Evolutionary conservation across 2,888 invertebrate genomes (phyloP).

Genomic region (Cistogaster globosa): DNA sequence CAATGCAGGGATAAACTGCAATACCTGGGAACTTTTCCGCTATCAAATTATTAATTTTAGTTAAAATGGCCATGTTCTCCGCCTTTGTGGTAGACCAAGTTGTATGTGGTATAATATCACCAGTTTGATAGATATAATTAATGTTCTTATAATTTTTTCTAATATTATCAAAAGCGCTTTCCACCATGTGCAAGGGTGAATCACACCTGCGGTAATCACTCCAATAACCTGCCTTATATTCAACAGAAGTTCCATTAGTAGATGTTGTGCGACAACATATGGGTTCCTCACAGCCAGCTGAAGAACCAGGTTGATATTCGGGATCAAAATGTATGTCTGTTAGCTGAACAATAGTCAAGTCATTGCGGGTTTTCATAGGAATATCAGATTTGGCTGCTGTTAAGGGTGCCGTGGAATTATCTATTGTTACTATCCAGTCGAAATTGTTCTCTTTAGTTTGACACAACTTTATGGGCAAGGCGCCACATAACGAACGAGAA

Average conservation of each 20-base stretch:
- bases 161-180: conserved; percentile 87
- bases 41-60: conserved; percentile 84
- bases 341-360: conserved; percentile 78
- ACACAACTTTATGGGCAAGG: conserved; percentile 79
- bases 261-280: conserved; percentile 87
- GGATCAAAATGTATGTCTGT: conserved; percentile 91
- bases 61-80: conserved; percentile 86
- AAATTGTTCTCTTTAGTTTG: conserved; percentile 75
- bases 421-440: conserved; percentile 76
- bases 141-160: conserved; percentile 85
- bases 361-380: conserved; percentile 74
- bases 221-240: conserved; percentile 88
- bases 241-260: conserved; percentile 37
- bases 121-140: conserved; percentile 91
- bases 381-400: conserved; percentile 76
- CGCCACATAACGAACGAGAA: conserved; percentile 82
- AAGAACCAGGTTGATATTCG: conserved; percentile 87
- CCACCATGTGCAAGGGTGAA: conserved; percentile 87
- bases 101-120: conserved; percentile 93
- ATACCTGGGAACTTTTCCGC: conserved; percentile 85
- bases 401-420: conserved; percentile 72
- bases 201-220: conserved; percentile 92
- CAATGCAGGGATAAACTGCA: conserved; percentile 88
- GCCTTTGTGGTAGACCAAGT: conserved; percentile 91
- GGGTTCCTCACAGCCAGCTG: conserved; percentile 89